Percentiles rank a stretch among this genome's conserved stretches.
Conservation (phyloP, 2,113 vertebrate species). For the Macroglossus sobrinus region DNA sequence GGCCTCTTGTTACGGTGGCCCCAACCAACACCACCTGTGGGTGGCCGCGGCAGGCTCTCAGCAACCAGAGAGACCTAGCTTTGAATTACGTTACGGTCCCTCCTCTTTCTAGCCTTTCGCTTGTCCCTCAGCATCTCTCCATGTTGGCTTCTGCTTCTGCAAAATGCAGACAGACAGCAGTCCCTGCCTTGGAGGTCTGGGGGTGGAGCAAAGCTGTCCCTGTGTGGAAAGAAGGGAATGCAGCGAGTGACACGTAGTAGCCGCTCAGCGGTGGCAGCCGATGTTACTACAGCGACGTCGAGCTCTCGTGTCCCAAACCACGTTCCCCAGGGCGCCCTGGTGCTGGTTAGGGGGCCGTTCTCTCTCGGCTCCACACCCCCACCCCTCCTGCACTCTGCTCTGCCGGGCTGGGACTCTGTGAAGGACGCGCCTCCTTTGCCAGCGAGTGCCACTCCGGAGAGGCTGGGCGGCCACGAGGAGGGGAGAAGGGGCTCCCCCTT, state of each 20-base stretch:
- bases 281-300: accelerated
- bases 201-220: not conserved
- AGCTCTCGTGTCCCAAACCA: not conserved
- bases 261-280: not conserved
- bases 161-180: not conserved
- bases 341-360: not conserved
- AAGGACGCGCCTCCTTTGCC: not conserved
- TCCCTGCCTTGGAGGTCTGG: not conserved
- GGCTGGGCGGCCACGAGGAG: not conserved
- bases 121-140: not conserved
- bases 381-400: not conserved
- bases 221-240: not conserved
- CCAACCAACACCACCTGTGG: not conserved
- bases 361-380: not conserved
- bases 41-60: not conserved
- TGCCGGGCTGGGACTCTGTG: not conserved
- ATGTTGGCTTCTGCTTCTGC: not conserved
- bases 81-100: not conserved
- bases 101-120: not conserved
- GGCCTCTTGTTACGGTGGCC: not conserved
- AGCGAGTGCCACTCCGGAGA: not conserved
- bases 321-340: accelerated
- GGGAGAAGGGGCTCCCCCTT: not conserved
- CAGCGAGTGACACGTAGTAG: not conserved
- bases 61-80: not conserved